Evolutionary conservation across 2,113 vertebrate genomes (phyloP).

Genomic region (Psilopogon haemacephalus): DNA sequence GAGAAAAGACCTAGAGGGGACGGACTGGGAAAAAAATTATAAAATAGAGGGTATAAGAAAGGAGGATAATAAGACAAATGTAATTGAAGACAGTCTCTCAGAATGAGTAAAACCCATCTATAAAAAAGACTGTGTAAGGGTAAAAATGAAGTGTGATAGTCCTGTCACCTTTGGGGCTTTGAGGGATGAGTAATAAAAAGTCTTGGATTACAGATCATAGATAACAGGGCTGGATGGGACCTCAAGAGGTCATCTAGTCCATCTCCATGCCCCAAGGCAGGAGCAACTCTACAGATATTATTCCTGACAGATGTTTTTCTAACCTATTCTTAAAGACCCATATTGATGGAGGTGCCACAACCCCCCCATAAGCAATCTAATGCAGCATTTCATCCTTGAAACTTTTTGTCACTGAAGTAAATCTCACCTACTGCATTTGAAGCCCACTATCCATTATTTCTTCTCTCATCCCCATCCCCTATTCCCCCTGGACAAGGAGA

Average conservation of each 20-base stretch:
- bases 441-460: neutral
- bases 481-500: neutral
- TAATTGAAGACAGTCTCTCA: neutral
- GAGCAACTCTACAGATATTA: neutral
- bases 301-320: conserved; percentile 16
- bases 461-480: neutral
- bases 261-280: neutral
- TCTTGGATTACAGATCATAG: neutral
- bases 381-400: neutral
- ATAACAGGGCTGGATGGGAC: neutral
- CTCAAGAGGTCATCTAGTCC: neutral
- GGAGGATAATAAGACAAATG: neutral
- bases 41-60: neutral
- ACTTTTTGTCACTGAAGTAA: neutral
- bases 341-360: neutral
- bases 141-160: conserved; percentile 19
- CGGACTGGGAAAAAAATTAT: neutral
- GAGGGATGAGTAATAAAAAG: neutral
- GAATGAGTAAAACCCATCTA: neutral
- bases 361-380: neutral
- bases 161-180: conserved; percentile 3
- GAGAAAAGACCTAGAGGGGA: neutral
- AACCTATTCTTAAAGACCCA: neutral
- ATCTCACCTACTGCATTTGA: neutral
- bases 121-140: neutral